Evolutionary conservation across 2,113 vertebrate species (phyloP), one percentile per base, ranked within the genome.

Genomic region (Marcusenius ussheri): DNA sequence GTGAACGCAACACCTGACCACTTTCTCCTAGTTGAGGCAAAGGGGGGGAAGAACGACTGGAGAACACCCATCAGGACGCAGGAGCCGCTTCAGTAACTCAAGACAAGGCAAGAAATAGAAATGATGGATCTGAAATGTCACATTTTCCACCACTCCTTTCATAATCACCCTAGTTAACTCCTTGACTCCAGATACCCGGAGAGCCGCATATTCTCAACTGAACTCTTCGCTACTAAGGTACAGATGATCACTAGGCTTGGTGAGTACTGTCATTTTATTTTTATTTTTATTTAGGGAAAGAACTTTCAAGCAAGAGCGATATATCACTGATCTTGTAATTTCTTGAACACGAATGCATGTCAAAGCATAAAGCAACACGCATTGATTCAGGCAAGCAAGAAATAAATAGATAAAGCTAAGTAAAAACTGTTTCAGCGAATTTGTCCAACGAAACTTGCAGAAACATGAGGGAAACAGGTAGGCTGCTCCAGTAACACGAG

Each of bases 1-100:
- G 93, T 94, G 92, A 91, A 93, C 92, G 93, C 93, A 89, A 92
- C 91, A 93, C 94, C 93, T 95, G 94, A 93, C 93, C 93, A 93
- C 91, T 89, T 90, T 90, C 92, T 92, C 87, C 90, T 35, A 87
- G 42, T 58, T 13, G 13, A 42, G 7, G 49, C 58, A 19, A 39
- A 15, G 13, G 5, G 53, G 42, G 83, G 42, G 1, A 7, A 21
- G 66, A 58, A 24, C 19, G 42, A 42, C 39, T 9, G 31, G 10
- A 84, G 51, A 50, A 56, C 31, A 45, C n/a, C n/a, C 56, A 10
- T 49, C 39, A 10, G 27, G 88, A 92, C 91, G 92, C 83, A 62
- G 4, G 47, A 90, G 92, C 39, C 27, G 47, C 53, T 24, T 66
- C 87, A 24, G 53, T 88, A 45, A 58, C 58, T 62, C 87, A 93